Base-by-base conservation (phyloP, 1,140 invertebrate species). In the Popillia japonica region DNA sequence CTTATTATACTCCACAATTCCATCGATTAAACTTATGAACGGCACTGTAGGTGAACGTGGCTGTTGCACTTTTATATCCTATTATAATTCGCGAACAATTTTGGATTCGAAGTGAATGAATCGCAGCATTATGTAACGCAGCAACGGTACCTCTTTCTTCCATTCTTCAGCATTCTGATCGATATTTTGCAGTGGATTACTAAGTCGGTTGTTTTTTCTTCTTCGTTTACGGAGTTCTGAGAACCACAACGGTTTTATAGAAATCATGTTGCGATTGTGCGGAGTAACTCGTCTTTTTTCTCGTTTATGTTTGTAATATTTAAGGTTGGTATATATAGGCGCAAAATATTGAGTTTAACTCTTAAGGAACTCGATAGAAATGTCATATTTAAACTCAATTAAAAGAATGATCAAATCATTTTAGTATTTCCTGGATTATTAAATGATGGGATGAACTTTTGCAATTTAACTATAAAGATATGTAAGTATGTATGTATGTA, bases 1-100 rank as follows among this genome's bases (percentile, higher is more conserved):
- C 27, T 34, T 34, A 4, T 34, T 1, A 34, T 34, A 34, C 27
- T 1, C 4, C 27, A 34, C n/a, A 34, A 34, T 34, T 34, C 4
- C 27, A 2, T 34, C 4, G 4, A 6, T 55, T 14, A 55, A 55
- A 55, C 48, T 55, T 55, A 55, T 17, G 48, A n/a, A 6, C 48
- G 6, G 14, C 48, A 17, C 14, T 55, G 17, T 55, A 55, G 48
- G 17, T 55, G 17, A 55, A 17, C 48, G 48, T 17, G 14, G 14
- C 48, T 17, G 48, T n/a, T 55, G 48, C 48, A 55, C 17, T 55
- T 55, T 55, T 55, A 55, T 55, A 55, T 55, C 14, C 17, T 55
- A 17, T 55, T 55, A 55, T 55, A 14, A 55, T 55, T 55, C n/a
- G 14, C 48, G 42, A 44, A 44, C 42, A 17, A 55, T 55, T 55